Conservation (phyloP, 2,797 vertebrate genomes). For the Cichlasoma orientale region DNA sequence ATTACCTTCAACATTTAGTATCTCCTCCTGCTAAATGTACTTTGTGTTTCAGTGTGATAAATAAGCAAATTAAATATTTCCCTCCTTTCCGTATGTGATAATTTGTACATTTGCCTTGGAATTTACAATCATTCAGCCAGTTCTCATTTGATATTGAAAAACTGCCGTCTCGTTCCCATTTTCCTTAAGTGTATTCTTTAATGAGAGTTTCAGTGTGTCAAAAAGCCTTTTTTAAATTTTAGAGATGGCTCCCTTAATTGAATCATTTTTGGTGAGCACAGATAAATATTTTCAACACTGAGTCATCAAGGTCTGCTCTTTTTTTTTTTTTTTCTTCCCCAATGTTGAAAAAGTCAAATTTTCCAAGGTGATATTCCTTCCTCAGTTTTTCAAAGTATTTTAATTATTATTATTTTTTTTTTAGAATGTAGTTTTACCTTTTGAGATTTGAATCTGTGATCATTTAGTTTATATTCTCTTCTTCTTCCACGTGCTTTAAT, state of each 20-base stretch:
- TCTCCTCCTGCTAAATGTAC: neutral
- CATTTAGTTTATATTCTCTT: neutral
- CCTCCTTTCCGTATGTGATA: neutral
- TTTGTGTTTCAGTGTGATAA: neutral
- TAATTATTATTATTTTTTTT: no score
- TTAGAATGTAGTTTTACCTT: neutral
- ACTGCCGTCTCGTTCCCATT: neutral
- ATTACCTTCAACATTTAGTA: neutral
- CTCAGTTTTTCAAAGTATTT: neutral
- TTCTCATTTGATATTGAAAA: neutral
- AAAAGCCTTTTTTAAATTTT: neutral
- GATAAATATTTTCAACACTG: neutral
- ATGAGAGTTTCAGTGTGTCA: neutral
- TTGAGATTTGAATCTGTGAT: neutral
- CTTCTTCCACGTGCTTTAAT: constrained; percentile 8
- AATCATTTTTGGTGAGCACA: neutral
- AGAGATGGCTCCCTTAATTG: neutral
- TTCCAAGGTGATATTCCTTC: neutral
- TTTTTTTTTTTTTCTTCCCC: neutral
- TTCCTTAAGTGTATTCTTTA: neutral
- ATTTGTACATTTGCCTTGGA: neutral
- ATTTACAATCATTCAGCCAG: neutral
- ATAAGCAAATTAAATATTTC: neutral
- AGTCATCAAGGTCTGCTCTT: neutral
- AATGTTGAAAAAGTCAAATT: neutral